Evolutionary conservation across 2,113 vertebrate genomes (phyloP).

Genomic region (Cyprinodon brontotheroides): DNA sequence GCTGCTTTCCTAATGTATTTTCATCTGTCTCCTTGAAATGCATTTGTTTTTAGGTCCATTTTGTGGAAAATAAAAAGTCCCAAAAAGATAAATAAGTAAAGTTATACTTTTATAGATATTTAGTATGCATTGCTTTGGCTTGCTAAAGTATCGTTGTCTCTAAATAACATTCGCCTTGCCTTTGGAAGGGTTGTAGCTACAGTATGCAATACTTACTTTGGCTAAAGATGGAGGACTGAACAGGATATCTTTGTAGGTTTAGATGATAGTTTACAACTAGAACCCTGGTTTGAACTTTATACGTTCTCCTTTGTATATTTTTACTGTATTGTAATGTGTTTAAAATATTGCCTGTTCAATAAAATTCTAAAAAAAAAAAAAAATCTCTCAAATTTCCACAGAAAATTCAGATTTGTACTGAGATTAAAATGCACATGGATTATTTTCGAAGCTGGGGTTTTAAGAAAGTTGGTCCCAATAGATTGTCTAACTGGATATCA

Average conservation of each 20-base stretch:
- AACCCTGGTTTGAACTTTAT: not conserved
- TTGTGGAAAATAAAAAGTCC: constrained; percentile 6
- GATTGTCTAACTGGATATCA: not conserved
- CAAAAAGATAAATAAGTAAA: not conserved
- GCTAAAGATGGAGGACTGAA: not conserved
- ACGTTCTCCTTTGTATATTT: not conserved
- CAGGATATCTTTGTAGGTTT: not conserved
- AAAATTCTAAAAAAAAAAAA: not conserved
- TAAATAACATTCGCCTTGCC: not conserved
- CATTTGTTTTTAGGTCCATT: not conserved
- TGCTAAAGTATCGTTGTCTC: not conserved
- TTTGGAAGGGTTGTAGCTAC: not conserved
- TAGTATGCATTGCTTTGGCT: not conserved
- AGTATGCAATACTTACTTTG: not conserved
- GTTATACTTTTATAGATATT: constrained; percentile 3
- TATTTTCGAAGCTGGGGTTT: not conserved
- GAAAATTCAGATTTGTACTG: not conserved
- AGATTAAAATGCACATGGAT: not conserved
- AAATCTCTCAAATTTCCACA: not conserved
- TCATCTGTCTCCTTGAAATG: not conserved
- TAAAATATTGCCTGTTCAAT: not conserved
- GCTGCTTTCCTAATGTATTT: not conserved
- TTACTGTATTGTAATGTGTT: not conserved
- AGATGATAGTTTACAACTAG: not conserved
- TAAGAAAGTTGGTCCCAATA: not conserved